Base-by-base conservation (phyloP, 2,888 invertebrate species). In the Caradrina clavipalpis region DNA sequence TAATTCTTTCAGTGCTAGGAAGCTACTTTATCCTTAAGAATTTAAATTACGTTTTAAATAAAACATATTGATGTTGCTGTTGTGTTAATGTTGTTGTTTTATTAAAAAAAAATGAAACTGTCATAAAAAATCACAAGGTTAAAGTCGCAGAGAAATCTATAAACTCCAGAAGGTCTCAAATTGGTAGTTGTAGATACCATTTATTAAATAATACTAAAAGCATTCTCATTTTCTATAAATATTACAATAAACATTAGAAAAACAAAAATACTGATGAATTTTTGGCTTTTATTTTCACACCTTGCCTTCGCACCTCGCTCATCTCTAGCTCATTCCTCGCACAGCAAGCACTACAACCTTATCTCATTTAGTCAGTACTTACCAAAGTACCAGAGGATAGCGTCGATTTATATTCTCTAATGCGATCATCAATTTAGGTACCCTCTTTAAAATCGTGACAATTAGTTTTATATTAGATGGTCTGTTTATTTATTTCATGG, bases 381-480 rank as follows among this genome's bases (percentile, higher is more conserved):
- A 64, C 63, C 11, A 49, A 60, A 56, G 61, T 62, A 17, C 26
- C 54, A 50, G 26, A 62, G 50, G 50, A 70, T 26, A 17, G 51
- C 54, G 39, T 61, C 80, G 26, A 81, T 79, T 77, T 81, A 81
- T 81, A 59, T 19, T n/a, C 57, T 55, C 42, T 68, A 80, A 71
- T 65, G 51, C 70, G 57, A 47, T 42, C 69, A 77, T 77, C 56
- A 74, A 77, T 77, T 66, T 68, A 50, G 35, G 55, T 19, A 21
- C n/a, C 55, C 66, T 61, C 64, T 62, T 51, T 58, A 45, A 79
- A 79, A 59, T 51, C 55, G 55, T 69, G 59, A 62, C 65, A 51
- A 58, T 58, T 51, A 17, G 22, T 62, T 78, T 62, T 73, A 21
- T n/a, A 57, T 17, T 39, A 31, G 17, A 22, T 19, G 22, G 19